Evolutionary conservation across 2,797 vertebrate species (phyloP).

Genomic region (Danio albolineatus): DNA sequence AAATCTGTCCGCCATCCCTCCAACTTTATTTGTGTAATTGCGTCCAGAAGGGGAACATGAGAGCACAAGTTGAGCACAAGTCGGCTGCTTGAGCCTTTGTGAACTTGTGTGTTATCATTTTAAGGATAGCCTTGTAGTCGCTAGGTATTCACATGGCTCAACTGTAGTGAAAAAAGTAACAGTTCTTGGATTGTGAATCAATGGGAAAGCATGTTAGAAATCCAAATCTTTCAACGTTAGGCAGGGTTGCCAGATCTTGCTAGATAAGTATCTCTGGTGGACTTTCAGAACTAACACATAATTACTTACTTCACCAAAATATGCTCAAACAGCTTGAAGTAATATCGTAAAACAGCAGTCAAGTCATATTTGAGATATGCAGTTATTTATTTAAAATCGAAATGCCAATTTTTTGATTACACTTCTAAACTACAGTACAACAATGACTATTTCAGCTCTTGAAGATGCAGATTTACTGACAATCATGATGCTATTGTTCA

Average conservation of each 20-base stretch:
- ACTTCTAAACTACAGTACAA: no score
- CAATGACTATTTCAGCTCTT: no score
- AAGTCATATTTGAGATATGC: no score
- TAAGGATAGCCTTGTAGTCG: background rate
- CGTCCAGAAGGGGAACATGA: constrained; percentile 26
- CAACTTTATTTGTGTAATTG: constrained; percentile 33
- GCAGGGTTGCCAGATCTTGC: background rate
- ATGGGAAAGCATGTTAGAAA: constrained; percentile 21
- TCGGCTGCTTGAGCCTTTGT: constrained; percentile 8
- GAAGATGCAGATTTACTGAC: background rate
- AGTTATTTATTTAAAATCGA: no score
- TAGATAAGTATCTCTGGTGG: background rate
- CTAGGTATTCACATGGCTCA: background rate
- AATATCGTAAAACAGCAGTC: background rate
- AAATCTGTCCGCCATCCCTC: constrained; percentile 15
- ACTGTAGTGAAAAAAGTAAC: constrained; percentile 1
- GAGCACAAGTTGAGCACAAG: background rate
- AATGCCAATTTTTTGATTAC: no score
- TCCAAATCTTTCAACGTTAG: background rate
- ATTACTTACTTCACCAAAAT: no score
- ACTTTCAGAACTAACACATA: background rate
- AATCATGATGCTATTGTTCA: background rate
- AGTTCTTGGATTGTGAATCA: background rate
- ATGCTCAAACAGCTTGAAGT: background rate
- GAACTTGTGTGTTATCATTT: background rate